Conservation (phyloP, 2,113 vertebrate species). For the Salvelinus fontinalis region DNA sequence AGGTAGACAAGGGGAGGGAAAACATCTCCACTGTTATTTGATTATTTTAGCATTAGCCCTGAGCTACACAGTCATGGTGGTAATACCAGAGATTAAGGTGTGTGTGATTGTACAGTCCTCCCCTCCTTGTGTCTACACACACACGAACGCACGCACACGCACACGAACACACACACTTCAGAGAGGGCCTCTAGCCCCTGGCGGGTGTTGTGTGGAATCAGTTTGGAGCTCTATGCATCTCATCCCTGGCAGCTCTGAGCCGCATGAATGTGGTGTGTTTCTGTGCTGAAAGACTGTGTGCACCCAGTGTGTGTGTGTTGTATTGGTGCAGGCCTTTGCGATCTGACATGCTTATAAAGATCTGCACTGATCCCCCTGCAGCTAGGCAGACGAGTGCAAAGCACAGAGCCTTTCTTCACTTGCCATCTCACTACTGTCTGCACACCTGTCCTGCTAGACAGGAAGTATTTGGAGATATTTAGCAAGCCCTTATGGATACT, state of each 20-base stretch:
- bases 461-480: background rate
- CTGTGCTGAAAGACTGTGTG: slow-evolving; percentile 46
- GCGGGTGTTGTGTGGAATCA: slow-evolving; percentile 53
- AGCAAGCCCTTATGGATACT: slow-evolving; percentile 37
- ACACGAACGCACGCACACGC: background rate
- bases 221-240: slow-evolving; percentile 29
- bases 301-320: slow-evolving; percentile 47
- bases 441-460: slow-evolving; percentile 30
- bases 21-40: slow-evolving; percentile 57
- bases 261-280: slow-evolving; percentile 66
- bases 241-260: slow-evolving; percentile 51
- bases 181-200: slow-evolving; percentile 51
- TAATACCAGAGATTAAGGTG: slow-evolving; percentile 74
- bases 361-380: slow-evolving; percentile 58
- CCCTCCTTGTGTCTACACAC: slow-evolving; percentile 22
- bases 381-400: slow-evolving; percentile 52
- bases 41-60: slow-evolving; percentile 71
- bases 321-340: slow-evolving; percentile 55
- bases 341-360: slow-evolving; percentile 52
- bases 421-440: slow-evolving; percentile 46
- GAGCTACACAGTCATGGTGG: slow-evolving; percentile 56
- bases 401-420: slow-evolving; percentile 39
- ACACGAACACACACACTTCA: slow-evolving; percentile 8
- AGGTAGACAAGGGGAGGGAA: slow-evolving; percentile 33
- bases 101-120: slow-evolving; percentile 65